Evolutionary conservation across 64 coral and sea anemone species (phyloP).

Genomic region (Actinia equina): DNA sequence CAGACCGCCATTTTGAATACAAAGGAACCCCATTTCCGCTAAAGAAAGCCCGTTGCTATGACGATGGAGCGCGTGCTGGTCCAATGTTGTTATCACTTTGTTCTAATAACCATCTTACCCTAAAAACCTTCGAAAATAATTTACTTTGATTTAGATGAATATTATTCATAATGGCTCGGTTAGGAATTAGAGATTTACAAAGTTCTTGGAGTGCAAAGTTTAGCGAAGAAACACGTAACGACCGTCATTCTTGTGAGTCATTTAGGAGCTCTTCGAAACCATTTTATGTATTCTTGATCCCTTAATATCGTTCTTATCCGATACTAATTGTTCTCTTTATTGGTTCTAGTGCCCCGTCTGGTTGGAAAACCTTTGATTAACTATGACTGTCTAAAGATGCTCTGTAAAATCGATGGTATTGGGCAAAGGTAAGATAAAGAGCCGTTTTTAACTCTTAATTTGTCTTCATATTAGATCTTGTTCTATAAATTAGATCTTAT

Average conservation of each 20-base stretch:
- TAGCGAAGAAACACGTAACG: slow-evolving; percentile 46
- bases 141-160: neutral
- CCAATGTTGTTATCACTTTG: neutral
- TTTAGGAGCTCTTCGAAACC: neutral
- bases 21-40: slow-evolving; percentile 9
- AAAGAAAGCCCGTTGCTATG: slow-evolving; percentile 8
- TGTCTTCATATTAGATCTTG: too few species aligned
- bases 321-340: neutral
- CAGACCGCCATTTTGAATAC: slow-evolving; percentile 21
- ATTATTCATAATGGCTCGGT: neutral
- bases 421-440: slow-evolving; percentile 48
- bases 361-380: slow-evolving; percentile 68
- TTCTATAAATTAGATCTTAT: too few species aligned
- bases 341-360: slow-evolving; percentile 65
- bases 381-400: slow-evolving; percentile 59
- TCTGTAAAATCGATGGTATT: slow-evolving; percentile 63
- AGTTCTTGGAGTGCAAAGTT: slow-evolving; percentile 76
- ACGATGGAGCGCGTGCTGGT: neutral
- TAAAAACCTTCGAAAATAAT: neutral
- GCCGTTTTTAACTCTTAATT: too few species aligned
- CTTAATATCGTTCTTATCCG: neutral
- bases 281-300: neutral
- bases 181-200: neutral
- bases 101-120: neutral
- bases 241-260: slow-evolving; percentile 62